phyloP scores from a whole-genome alignment of 1,140 invertebrate genomes.

The Mactra quadrangularis region DNA sequence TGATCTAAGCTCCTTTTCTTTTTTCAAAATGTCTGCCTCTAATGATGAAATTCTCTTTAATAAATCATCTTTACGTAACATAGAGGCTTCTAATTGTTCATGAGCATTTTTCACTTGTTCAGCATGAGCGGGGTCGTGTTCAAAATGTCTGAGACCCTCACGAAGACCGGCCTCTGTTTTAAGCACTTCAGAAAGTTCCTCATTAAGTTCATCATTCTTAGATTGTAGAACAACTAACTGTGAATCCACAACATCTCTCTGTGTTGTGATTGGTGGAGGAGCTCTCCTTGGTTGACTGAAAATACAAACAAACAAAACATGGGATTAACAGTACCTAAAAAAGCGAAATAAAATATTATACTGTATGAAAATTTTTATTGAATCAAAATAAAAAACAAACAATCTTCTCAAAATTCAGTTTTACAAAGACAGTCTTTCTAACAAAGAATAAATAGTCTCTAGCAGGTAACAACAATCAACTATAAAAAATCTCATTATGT shows the following conservation, averaged over 20 bases:
- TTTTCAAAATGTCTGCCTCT: constrained; percentile 73
- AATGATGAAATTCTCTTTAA: constrained; percentile 68
- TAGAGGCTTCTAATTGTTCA: constrained; percentile 67
- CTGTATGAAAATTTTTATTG: no score
- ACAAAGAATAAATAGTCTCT: no score
- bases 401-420: no score
- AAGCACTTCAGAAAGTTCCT: constrained; percentile 75
- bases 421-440: no score
- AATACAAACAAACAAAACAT: neutral
- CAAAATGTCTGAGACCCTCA: constrained; percentile 69
- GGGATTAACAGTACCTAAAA: no score
- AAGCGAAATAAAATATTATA: no score
- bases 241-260: constrained; percentile 73
- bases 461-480: no score
- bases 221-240: constrained; percentile 74
- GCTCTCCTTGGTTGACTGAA: constrained; percentile 53
- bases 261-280: constrained; percentile 63
- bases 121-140: constrained; percentile 27
- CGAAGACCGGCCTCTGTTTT: constrained; percentile 70
- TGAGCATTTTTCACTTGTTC: constrained; percentile 57
- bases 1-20: constrained; percentile 75
- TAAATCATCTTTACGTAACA: constrained; percentile 71
- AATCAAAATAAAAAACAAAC: no score
- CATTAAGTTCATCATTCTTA: constrained; percentile 74
- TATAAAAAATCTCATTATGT: no score